A percentile compares a stretch with the other conserved stretches of the same genome.
These are phyloP conservation scores for Holacanthus passer DNA, from an alignment of 2,113 vertebrate species.

Conservation along the genomic window DNA sequence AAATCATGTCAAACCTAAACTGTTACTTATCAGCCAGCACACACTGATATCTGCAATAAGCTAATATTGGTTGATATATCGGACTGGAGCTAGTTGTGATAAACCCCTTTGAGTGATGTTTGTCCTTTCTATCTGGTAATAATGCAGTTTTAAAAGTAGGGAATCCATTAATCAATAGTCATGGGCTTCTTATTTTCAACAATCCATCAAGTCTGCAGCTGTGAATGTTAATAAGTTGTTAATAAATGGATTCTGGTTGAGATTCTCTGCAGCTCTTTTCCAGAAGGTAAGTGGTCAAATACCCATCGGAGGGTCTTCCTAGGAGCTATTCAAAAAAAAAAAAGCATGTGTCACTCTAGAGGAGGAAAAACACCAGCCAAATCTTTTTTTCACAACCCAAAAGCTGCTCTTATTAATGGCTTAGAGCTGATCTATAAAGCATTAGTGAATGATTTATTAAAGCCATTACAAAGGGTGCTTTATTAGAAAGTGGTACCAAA, in stretches of 20 bases:
- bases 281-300: conserved; percentile 5
- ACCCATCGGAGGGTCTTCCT: not conserved
- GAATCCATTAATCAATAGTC: not conserved
- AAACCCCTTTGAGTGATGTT: not conserved
- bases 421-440: not conserved
- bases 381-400: not conserved
- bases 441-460: conserved; percentile 20
- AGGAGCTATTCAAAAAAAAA: no score
- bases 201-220: not conserved
- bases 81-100: not conserved
- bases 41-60: not conserved
- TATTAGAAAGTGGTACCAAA: not conserved
- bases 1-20: no score
- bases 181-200: not conserved
- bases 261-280: not conserved
- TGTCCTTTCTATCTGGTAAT: not conserved
- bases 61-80: not conserved
- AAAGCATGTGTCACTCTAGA: not conserved
- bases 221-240: no score
- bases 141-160: not conserved
- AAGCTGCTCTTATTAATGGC: conserved; percentile 4
- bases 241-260: no score
- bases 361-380: not conserved
- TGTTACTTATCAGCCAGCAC: no score
- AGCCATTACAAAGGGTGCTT: not conserved